phyloP scores from a whole-genome alignment of 1,140 invertebrate genomes.

The Macrocentrus cingulum region DNA sequence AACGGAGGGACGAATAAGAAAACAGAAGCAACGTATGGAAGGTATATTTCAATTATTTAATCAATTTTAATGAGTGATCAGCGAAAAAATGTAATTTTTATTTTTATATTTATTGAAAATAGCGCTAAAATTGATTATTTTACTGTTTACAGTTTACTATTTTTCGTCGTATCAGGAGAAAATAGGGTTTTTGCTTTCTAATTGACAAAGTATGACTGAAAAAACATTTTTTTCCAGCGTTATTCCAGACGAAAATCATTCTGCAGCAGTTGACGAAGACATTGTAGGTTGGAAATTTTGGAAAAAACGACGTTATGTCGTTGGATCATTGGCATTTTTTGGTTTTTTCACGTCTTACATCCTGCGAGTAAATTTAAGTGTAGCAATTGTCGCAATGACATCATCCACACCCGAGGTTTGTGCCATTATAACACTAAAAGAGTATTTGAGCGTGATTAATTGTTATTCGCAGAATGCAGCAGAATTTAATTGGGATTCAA shows the following conservation, averaged over 20 bases:
- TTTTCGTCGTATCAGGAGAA: no score
- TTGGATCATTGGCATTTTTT: constrained; percentile 78
- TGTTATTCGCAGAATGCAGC: constrained; percentile 26
- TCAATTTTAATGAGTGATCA: no score
- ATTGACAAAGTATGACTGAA: no score
- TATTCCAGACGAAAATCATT: not conserved
- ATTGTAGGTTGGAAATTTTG: constrained; percentile 68
- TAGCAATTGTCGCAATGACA: constrained; percentile 89
- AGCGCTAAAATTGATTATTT: no score
- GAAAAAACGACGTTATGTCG: constrained; percentile 69
- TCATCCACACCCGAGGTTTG: constrained; percentile 64
- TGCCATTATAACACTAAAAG: constrained; percentile 22
- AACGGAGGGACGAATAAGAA: not conserved
- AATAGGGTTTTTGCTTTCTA: no score
- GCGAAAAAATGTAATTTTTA: no score
- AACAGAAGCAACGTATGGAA: not conserved
- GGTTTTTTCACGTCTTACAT: constrained; percentile 89
- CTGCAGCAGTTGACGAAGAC: constrained; percentile 54
- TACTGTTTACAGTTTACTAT: no score
- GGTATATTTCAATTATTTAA: not conserved
- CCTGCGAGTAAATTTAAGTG: constrained; percentile 82
- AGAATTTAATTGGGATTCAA: constrained; percentile 82
- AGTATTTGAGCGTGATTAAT: no score
- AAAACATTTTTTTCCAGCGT: no score
- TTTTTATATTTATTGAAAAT: no score